Evolutionary conservation across 2,113 vertebrate genomes (phyloP).

Genomic region (Corydoras maculifer): DNA sequence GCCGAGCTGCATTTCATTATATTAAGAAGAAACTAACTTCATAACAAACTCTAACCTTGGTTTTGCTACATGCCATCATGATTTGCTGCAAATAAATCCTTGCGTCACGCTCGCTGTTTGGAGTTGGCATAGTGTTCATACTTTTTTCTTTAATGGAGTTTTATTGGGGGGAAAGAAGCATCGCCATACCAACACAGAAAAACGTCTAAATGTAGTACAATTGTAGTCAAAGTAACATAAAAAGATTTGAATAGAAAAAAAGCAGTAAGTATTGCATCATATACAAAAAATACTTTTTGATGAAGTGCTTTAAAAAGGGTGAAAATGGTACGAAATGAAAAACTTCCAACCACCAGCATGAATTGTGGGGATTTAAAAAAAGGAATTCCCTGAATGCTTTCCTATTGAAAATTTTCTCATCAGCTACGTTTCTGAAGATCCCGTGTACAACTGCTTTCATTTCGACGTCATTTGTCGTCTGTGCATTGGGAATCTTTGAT

Average conservation of each 20-base stretch:
- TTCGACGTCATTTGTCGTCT: background rate
- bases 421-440: constrained; percentile 7
- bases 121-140: background rate
- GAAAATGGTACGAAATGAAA: background rate
- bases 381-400: constrained; percentile 24
- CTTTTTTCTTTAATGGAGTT: background rate
- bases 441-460: background rate
- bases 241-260: background rate
- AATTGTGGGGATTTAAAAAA: background rate
- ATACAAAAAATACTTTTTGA: background rate
- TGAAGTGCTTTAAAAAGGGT: background rate
- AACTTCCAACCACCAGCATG: background rate
- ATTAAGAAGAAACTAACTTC: too few species aligned
- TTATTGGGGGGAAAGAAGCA: background rate
- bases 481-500: constrained; percentile 26
- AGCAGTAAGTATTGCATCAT: background rate
- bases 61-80: background rate
- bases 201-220: too few species aligned
- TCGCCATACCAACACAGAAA: too few species aligned
- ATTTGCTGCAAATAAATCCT: background rate
- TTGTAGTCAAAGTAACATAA: too few species aligned
- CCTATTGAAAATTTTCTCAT: background rate
- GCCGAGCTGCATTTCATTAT: too few species aligned
- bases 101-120: background rate
- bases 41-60: too few species aligned